Percentiles rank a stretch among this genome's conserved stretches.
Evolutionary conservation across 2,888 invertebrate genomes (phyloP).

Genomic region (Malthinus seriepunctatus): DNA sequence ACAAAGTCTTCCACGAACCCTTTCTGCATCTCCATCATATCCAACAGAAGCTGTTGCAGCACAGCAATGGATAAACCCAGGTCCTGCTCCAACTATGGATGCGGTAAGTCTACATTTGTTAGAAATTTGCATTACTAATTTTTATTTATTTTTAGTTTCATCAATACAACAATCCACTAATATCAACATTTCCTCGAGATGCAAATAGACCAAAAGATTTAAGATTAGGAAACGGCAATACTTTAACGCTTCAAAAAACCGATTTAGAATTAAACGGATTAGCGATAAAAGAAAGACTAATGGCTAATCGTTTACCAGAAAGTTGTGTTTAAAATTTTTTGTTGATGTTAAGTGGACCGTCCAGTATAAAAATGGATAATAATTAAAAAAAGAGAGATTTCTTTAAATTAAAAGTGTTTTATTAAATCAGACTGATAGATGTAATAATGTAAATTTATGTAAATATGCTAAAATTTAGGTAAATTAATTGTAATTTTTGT

Average conservation of each 20-base stretch:
- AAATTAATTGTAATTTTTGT: slow-evolving; percentile 26
- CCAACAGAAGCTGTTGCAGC: slow-evolving; percentile 41
- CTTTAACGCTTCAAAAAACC: slow-evolving; percentile 55
- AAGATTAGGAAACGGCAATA: slow-evolving; percentile 56
- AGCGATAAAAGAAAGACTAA: slow-evolving; percentile 84
- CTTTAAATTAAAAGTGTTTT: slow-evolving; percentile 9
- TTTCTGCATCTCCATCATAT: slow-evolving; percentile 44
- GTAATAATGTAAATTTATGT: slow-evolving; percentile 27
- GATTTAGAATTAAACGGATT: slow-evolving; percentile 73
- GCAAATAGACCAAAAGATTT: slow-evolving; percentile 55
- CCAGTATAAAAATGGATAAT: slow-evolving; percentile 13
- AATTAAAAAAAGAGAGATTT: slow-evolving; percentile 1
- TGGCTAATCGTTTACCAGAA: slow-evolving; percentile 85
- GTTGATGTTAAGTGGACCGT: slow-evolving; percentile 24
- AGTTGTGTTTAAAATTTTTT: slow-evolving; percentile 74
- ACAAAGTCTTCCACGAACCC: slow-evolving; percentile 40
- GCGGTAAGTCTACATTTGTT: slow-evolving; percentile 10
- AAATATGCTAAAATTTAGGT: slow-evolving; percentile 22
- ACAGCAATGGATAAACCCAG: slow-evolving; percentile 57
- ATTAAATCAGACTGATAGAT: slow-evolving; percentile 26
- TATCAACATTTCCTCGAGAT: slow-evolving; percentile 62
- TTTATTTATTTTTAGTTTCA: slow-evolving; percentile 44
- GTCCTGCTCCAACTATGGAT: slow-evolving; percentile 51
- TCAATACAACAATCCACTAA: slow-evolving; percentile 59
- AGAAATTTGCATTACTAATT: not conserved